Conservation (phyloP, 1,140 invertebrate genomes). For the Drosophila eugracilis region DNA sequence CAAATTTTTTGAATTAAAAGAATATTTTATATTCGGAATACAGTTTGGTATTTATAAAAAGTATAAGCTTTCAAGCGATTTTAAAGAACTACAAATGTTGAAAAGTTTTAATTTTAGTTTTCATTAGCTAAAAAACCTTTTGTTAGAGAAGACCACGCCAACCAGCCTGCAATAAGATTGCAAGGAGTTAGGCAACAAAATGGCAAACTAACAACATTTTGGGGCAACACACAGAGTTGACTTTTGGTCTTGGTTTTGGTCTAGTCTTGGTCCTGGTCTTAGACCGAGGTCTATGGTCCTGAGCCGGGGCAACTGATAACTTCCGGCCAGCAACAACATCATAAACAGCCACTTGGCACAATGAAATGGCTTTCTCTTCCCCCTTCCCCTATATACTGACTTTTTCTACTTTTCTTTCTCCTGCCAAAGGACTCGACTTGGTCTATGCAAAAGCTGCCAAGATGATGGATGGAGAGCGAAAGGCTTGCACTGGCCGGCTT, state of each 20-base stretch:
- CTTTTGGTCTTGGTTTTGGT: slow-evolving; percentile 35
- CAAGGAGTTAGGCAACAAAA: slow-evolving; percentile 43
- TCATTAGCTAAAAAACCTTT: neutral
- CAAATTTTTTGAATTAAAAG: too few species aligned
- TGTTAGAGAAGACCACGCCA: slow-evolving; percentile 1
- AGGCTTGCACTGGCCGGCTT: slow-evolving; percentile 39
- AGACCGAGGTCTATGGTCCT: slow-evolving; percentile 5
- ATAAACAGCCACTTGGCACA: slow-evolving; percentile 76
- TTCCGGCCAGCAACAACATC: slow-evolving; percentile 65
- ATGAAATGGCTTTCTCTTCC: slow-evolving; percentile 42
- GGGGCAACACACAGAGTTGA: slow-evolving; percentile 53
- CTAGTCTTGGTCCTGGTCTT: slow-evolving; percentile 22
- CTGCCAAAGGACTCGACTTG: slow-evolving; percentile 20
- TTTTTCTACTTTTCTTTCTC: neutral
- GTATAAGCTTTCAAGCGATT: too few species aligned
- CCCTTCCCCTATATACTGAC: neutral
- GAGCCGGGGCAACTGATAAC: slow-evolving; percentile 68
- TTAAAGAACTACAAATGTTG: neutral
- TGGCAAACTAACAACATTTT: slow-evolving; percentile 67
- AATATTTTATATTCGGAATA: too few species aligned
- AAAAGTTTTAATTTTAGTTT: neutral
- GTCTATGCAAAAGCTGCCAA: slow-evolving; percentile 55
- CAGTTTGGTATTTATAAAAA: too few species aligned
- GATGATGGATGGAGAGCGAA: slow-evolving; percentile 51
- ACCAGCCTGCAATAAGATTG: slow-evolving; percentile 26